Evolutionary conservation across 2,888 invertebrate species (phyloP).

Genomic region (Archips xylosteana): DNA sequence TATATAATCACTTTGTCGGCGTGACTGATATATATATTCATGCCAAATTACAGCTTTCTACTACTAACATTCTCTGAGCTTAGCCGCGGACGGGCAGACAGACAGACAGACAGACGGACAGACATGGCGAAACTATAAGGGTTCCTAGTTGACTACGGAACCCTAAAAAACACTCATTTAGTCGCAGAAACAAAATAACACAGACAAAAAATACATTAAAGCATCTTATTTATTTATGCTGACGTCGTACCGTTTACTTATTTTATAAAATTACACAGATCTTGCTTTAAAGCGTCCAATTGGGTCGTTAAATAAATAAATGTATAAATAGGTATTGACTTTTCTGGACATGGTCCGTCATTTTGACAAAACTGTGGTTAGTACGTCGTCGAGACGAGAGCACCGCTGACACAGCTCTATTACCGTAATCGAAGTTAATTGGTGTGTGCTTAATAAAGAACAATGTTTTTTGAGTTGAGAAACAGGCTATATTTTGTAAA

Average conservation of each 20-base stretch:
- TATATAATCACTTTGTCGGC: too few relatives aligned
- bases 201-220: neutral
- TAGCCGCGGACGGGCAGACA: too few relatives aligned
- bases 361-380: constrained; percentile 33
- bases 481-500: neutral
- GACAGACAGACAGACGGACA: too few relatives aligned
- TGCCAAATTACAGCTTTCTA: too few relatives aligned
- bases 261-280: constrained; percentile 9
- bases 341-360: constrained; percentile 8
- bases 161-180: too few relatives aligned
- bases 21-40: too few relatives aligned
- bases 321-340: constrained; percentile 27
- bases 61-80: too few relatives aligned
- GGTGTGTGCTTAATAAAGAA: neutral
- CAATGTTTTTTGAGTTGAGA: neutral
- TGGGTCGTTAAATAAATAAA: constrained; percentile 33
- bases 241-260: neutral
- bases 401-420: constrained; percentile 1
- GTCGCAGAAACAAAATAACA: neutral
- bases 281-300: constrained; percentile 13
- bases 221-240: neutral
- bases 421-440: neutral
- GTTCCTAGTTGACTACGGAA: too few relatives aligned
- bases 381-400: constrained; percentile 13
- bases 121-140: too few relatives aligned